Evolutionary conservation across 2,113 vertebrate genomes (phyloP).

Genomic region (Oreochromis tanganicae): DNA sequence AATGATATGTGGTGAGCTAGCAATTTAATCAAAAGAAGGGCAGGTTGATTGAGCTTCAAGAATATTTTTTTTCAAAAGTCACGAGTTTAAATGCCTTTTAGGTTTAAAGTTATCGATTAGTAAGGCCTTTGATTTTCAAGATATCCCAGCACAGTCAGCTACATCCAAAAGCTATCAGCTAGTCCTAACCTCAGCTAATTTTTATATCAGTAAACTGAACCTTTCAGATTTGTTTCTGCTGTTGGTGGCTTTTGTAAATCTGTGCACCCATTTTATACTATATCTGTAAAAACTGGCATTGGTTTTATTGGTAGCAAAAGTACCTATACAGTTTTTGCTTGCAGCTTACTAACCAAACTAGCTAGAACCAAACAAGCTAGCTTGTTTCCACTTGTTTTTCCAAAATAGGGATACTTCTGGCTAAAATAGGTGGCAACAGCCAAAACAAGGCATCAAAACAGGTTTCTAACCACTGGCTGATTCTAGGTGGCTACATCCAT

Average conservation of each 20-base stretch:
- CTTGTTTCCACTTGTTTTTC: neutral
- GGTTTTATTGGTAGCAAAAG: neutral
- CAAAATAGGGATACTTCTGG: neutral
- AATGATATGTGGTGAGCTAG: neutral
- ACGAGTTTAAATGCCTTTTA: neutral
- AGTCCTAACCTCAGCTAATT: neutral
- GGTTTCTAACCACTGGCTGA: neutral
- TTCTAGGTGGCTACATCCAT: neutral
- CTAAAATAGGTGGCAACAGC: neutral
- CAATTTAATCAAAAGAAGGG: neutral
- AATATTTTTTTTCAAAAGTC: neutral
- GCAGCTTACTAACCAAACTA: neutral
- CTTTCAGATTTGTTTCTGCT: neutral
- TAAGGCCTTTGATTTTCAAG: neutral
- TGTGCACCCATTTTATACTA: neutral
- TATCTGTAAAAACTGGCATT: neutral
- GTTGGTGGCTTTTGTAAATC: neutral
- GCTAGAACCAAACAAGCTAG: neutral
- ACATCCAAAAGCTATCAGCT: neutral
- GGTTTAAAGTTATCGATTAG: neutral
- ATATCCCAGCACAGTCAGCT: neutral
- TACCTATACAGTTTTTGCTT: neutral
- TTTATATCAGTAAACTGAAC: neutral
- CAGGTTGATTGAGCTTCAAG: neutral
- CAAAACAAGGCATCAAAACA: neutral